Evolutionary conservation across 2,888 invertebrate species (phyloP), one percentile per base, ranked within the genome.

Genomic region (Cerceris ruficornis): DNA sequence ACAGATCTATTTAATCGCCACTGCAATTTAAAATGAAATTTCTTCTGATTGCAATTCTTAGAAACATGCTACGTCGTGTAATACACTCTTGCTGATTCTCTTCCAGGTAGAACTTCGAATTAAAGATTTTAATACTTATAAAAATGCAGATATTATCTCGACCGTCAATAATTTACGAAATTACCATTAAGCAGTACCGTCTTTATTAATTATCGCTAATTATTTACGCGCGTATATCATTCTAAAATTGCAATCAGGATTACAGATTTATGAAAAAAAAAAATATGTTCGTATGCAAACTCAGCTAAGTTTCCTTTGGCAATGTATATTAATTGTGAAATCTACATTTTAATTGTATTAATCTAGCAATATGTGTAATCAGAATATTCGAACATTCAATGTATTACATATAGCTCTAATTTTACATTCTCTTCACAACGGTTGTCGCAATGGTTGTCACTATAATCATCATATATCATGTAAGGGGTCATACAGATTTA

Each of bases 401-500:
- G 82, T 77, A 85, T 58, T 79, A 85, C 55, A 66, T 70, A 70
- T 82, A 84, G 52, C 55, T 80, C 70, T 77, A 76, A 78, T 54
- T 78, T 62, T 64, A 80, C 73, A 75, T 70, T 77, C 69, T 54
- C 76, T 75, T 80, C 81, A 80, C 62, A 49, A 84, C 81, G 78
- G 77, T 82, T 82, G 81, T 84, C 75, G 77, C 39, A 77, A 82
- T 80, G 82, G 77, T 84, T 82, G 76, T 78, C 82, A 58, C 62
- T 77, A 77, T 77, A 83, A 74, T 79, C 75, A 62, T 60, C 50
- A 77, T 78, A 82, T 82, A 77, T 85, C 82, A 82, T 79, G 76
- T 77, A 82, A 80, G 76, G 79, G 85, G 79, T 78, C 84, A 84
- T 85, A 81, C 83, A 86, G 79, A 87, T 88, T 89, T 88, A 89